Base-by-base conservation (phyloP, 2,888 invertebrate species). In the Tachina grossa region DNA sequence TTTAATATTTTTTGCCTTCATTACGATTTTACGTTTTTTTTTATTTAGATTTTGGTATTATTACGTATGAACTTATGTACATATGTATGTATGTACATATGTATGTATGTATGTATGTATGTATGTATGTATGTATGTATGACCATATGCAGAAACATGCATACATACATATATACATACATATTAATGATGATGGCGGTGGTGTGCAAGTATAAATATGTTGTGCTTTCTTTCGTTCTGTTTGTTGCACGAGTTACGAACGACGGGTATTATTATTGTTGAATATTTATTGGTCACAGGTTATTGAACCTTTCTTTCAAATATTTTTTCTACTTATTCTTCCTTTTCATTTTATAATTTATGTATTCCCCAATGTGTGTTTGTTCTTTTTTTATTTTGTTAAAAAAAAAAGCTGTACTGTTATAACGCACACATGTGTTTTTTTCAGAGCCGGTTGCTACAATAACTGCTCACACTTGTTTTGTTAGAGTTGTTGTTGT, bases 261-360 rank as follows among this genome's bases (percentile, higher is more conserved):
- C 16, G 45, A 19, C 16, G 45, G 66, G 51, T 61, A 41, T 47
- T 78, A 63, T 75, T 75, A 65, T 68, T 76, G 69, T 53, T 76
- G 79, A 65, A 76, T 80, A 69, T 53, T 78, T 61, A 81, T 77
- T 83, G 76, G 84, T 81, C 77, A 72, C 83, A 79, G 85, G 85
- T 85, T 85, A 85, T 85, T 85, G 85, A 85, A 85, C 85, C 69
- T 75, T 69, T 82, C 68, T 61, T 75, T 71, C 13, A 53, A 31
- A 69, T n/a, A 14, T 45, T 59, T 65, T n/a, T 65, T 51, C 22
- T 51, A 47, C 11, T 59, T 49, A 13, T 13, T 72, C 22, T 19
- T 59, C 14, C 31, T 31, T 31, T 31, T 5, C 31, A 31, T 71
- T 41, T 61, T 55, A 45, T 39, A 63, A 61, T 55, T 63, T 14